phyloP scores from a whole-genome alignment of 2,888 invertebrate genomes.

The Meganola albula region DNA sequence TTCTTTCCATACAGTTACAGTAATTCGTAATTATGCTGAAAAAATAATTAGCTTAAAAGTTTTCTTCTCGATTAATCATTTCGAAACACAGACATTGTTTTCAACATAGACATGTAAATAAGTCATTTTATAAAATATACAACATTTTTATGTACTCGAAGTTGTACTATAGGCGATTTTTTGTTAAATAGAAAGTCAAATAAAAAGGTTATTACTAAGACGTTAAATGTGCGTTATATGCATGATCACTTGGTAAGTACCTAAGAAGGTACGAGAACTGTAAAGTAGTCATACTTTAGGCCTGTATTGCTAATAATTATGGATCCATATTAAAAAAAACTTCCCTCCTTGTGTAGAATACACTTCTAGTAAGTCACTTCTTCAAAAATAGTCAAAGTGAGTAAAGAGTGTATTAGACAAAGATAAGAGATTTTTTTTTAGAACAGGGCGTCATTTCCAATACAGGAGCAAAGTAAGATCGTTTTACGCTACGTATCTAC shows the following conservation, averaged over 20 bases:
- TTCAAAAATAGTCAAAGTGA: too few relatives aligned
- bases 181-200: slow-evolving; percentile 28
- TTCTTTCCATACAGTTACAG: slow-evolving; percentile 58
- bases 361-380: too few relatives aligned
- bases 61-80: slow-evolving; percentile 48
- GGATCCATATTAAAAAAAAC: too few relatives aligned
- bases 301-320: too few relatives aligned
- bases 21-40: slow-evolving; percentile 50
- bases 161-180: slow-evolving; percentile 20
- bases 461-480: too few relatives aligned
- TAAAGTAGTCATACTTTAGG: too few relatives aligned
- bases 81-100: slow-evolving; percentile 36
- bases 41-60: slow-evolving; percentile 51
- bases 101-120: slow-evolving; percentile 28
- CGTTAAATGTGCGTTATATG: slow-evolving; percentile 27
- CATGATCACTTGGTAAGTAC: slow-evolving; percentile 32
- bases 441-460: too few relatives aligned
- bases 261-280: slow-evolving; percentile 29
- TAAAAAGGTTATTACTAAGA: slow-evolving; percentile 31
- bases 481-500: too few relatives aligned
- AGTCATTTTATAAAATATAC: slow-evolving; percentile 34
- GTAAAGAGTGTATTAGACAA: too few relatives aligned
- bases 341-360: too few relatives aligned
- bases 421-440: too few relatives aligned
- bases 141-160: slow-evolving; percentile 29